These are phyloP conservation scores for Alviniconcha marisindica DNA, from an alignment of 1,140 invertebrate species.

Conservation along the genomic window DNA sequence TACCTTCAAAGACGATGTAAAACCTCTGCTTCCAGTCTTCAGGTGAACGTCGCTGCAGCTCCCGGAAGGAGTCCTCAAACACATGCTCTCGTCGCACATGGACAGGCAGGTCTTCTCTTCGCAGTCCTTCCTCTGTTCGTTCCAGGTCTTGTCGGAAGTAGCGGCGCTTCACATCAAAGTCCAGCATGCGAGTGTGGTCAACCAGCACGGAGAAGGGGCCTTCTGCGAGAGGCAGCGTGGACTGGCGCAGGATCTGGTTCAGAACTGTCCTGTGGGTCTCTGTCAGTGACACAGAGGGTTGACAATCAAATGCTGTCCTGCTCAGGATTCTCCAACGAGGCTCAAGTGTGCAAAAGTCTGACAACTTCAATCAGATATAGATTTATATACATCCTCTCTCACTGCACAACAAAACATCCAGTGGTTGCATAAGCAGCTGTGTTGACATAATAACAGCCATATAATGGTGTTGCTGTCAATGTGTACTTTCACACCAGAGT, in stretches of 20 bases:
- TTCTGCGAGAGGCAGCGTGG: conserved; percentile 89
- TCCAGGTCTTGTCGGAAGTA: conserved; percentile 94
- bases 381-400: no score
- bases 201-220: conserved; percentile 93
- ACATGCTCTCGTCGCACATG: conserved; percentile 91
- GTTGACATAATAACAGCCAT: no score
- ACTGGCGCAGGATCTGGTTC: conserved; percentile 94
- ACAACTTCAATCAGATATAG: no score
- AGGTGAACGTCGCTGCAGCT: conserved; percentile 88
- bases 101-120: conserved; percentile 93
- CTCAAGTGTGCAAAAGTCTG: no score
- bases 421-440: no score
- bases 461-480: no score
- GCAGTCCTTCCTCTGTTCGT: conserved; percentile 79
- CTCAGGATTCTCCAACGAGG: no score
- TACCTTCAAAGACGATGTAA: conserved; percentile 96
- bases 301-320: no score
- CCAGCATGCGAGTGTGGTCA: conserved; percentile 91
- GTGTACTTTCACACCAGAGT: no score
- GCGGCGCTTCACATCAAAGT: conserved; percentile 94
- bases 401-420: no score
- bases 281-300: no score
- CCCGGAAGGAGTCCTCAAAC: conserved; percentile 94
- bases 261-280: conserved; percentile 93
- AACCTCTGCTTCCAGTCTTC: conserved; percentile 97